Percentiles rank a stretch among this genome's conserved stretches.
Evolutionary conservation across 2,888 invertebrate genomes (phyloP).

Genomic region (Pollenia amentaria): DNA sequence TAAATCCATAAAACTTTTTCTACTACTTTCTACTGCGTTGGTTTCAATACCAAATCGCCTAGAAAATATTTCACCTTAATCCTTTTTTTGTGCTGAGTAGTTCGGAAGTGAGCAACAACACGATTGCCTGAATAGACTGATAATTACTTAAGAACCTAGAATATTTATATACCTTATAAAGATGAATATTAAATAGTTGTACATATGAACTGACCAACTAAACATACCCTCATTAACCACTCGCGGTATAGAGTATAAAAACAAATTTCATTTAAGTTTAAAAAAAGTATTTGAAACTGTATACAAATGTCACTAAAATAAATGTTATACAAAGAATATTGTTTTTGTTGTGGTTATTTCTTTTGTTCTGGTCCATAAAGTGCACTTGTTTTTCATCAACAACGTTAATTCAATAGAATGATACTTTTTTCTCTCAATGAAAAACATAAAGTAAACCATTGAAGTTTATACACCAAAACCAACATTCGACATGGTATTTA

Average conservation of each 20-base stretch:
- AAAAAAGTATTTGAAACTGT: neutral
- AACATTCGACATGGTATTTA: neutral
- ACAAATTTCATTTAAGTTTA: neutral
- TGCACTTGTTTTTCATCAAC: neutral
- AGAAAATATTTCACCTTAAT: too few species aligned
- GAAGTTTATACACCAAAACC: neutral
- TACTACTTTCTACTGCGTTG: too few species aligned
- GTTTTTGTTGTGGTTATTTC: neutral
- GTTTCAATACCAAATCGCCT: too few species aligned
- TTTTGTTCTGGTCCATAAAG: neutral
- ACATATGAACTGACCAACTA: too few species aligned
- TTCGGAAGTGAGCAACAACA: too few species aligned
- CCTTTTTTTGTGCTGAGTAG: too few species aligned
- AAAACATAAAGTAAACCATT: conserved; percentile 28
- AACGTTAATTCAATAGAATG: conserved; percentile 5
- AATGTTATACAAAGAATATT: neutral
- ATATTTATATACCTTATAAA: too few species aligned
- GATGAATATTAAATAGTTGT: too few species aligned
- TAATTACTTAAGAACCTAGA: too few species aligned
- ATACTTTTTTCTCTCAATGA: neutral
- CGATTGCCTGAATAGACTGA: too few species aligned
- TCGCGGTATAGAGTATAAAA: neutral
- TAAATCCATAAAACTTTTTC: too few species aligned
- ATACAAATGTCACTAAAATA: neutral
- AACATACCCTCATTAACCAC: too few species aligned